These are phyloP conservation scores for Oncorhynchus keta DNA, from an alignment of 2,113 vertebrate genomes.

Conservation along the genomic window DNA sequence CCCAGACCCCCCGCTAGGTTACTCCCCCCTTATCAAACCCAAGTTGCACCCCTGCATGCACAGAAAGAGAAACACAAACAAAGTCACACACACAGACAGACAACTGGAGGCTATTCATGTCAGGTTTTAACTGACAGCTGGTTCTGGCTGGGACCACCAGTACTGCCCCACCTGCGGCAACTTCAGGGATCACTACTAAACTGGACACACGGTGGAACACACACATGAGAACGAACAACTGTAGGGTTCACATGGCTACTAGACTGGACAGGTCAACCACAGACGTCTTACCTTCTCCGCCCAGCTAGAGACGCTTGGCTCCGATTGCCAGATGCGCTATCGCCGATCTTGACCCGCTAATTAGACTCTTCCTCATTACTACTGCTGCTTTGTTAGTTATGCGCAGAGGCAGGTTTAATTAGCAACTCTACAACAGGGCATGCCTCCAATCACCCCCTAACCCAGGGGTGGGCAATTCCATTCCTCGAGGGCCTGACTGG, in stretches of 20 bases:
- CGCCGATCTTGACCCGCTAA: slow-evolving; percentile 29
- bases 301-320: not conserved
- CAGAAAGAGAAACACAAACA: not conserved
- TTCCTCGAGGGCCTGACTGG: no score
- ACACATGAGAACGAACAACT: not conserved
- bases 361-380: slow-evolving; percentile 27
- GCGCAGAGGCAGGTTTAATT: slow-evolving; percentile 24
- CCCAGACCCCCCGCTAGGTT: not conserved
- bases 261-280: not conserved
- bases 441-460: not conserved
- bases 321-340: slow-evolving; percentile 19
- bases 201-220: not conserved
- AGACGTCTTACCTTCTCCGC: slow-evolving; percentile 10
- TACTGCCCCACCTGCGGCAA: not conserved
- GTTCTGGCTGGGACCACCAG: slow-evolving; percentile 17
- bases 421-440: slow-evolving; percentile 17
- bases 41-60: not conserved
- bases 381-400: slow-evolving; percentile 30
- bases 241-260: no score
- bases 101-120: not conserved
- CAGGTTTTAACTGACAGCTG: slow-evolving; percentile 26
- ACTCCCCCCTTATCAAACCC: no score
- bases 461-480: not conserved
- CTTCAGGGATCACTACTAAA: not conserved
- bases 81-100: not conserved